Evolutionary conservation across 2,888 invertebrate species (phyloP), one percentile per base, ranked within the genome.

Genomic region (Drosophila pegasa): DNA sequence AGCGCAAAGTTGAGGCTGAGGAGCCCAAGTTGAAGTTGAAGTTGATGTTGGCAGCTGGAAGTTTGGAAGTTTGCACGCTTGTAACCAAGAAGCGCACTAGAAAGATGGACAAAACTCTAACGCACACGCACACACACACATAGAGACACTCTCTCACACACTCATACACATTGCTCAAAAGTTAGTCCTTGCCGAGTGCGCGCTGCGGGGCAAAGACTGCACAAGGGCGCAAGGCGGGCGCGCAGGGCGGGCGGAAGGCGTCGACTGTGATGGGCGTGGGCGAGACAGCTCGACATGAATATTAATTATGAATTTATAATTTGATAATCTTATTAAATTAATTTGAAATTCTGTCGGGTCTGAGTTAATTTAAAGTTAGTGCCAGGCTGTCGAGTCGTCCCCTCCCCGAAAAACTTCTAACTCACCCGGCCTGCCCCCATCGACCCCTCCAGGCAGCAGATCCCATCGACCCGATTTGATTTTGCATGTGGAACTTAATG

Each of bases 291-390:
- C 71, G 72, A 66, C 81, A 78, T 84, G 80, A 83, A 86, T 88
- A 83, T 82, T 85, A 85, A 85, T 85, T 85, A 88, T 86, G 88
- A 85, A 85, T 85, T 83, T 76, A 75, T 85, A 88, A 85, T 85
- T 85, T 88, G 88, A 88, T 84, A 88, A 88, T 88, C 84, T 80
- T 86, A 88, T 88, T 86, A 86, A 84, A 88, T 85, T 85, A 86
- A 85, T 85, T 85, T 83, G 68, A 86, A 86, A 88, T 85, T 88
- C 84, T 82, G 71, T 67, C 74, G 69, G 87, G 87, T 81, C 71
- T 82, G 71, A 82, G 86, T 86, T 77, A 85, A 88, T 87, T 86
- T 88, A 85, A 84, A 87, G 71, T 84, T 85, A 69, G 71, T 67
- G 63, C 58, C 62, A n/a, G 40, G 31, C 38, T 45, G 38, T 35